Percentiles rank a stretch among this genome's conserved stretches.
These are phyloP conservation scores for Momotus momota DNA, from an alignment of 2,797 vertebrate species.

Conservation along the genomic window DNA sequence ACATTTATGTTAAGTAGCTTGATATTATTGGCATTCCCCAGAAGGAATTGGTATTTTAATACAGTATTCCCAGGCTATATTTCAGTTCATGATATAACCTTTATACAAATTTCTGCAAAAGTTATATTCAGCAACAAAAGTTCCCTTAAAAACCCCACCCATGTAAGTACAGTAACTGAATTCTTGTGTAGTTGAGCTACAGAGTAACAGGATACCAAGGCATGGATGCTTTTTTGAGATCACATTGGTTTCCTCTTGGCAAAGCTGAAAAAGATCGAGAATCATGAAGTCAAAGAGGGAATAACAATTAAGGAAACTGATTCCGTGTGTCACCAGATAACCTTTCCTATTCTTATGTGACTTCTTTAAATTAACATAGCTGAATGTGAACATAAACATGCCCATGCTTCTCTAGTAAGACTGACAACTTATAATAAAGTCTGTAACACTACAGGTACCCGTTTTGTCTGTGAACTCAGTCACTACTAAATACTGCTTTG, in stretches of 20 bases:
- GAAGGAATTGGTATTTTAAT: background rate
- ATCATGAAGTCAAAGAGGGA: slow-evolving; percentile 2
- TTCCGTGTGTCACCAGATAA: background rate
- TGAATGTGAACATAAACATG: background rate
- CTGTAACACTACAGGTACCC: background rate
- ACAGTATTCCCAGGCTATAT: background rate
- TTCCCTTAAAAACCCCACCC: background rate
- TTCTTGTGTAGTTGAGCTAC: background rate
- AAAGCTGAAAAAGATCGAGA: slow-evolving; percentile 41
- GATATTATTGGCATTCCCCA: background rate
- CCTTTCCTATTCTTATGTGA: slow-evolving; percentile 18
- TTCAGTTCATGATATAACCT: background rate
- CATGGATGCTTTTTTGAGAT: slow-evolving; percentile 6
- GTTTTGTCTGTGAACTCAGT: background rate
- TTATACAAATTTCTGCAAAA: background rate
- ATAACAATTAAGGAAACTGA: slow-evolving; percentile 25
- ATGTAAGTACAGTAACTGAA: background rate
- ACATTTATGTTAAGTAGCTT: background rate
- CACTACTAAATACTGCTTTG: background rate
- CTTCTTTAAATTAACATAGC: background rate
- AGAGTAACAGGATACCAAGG: background rate
- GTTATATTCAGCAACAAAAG: background rate
- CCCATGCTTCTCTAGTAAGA: background rate
- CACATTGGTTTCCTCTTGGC: background rate
- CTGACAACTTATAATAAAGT: background rate